Conservation (phyloP, 2,797 vertebrate species). For the Coregonus ussuriensis region DNA sequence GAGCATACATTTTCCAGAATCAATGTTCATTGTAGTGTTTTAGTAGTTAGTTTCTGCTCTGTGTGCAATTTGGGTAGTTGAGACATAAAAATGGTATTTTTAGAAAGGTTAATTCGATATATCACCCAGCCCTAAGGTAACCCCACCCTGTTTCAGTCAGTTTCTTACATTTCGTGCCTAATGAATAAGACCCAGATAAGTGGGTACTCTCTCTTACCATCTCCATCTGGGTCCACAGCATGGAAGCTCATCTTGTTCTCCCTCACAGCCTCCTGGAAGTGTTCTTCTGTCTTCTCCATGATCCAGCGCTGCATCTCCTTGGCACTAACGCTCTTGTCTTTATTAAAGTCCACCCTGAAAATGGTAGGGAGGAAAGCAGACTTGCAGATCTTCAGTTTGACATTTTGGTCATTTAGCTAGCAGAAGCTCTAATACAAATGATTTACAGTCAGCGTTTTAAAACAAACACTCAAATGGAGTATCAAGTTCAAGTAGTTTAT, state of each 20-base stretch:
- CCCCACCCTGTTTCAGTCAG: neutral
- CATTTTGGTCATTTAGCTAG: neutral
- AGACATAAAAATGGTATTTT: too few relatives aligned
- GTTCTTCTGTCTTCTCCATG: constrained; percentile 96
- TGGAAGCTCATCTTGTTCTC: constrained; percentile 93
- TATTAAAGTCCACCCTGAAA: constrained; percentile 87
- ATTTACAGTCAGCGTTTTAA: neutral
- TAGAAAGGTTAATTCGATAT: too few relatives aligned
- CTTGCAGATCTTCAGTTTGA: neutral
- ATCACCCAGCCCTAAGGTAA: too few relatives aligned
- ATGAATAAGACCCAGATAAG: neutral
- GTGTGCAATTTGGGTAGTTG: too few relatives aligned
- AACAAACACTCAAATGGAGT: neutral
- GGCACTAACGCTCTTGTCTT: constrained; percentile 86
- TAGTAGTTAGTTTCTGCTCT: too few relatives aligned
- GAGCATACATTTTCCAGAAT: too few relatives aligned
- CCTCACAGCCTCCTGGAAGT: constrained; percentile 89
- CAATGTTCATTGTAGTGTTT: too few relatives aligned
- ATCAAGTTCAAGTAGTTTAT: neutral
- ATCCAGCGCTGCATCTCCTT: constrained; percentile 98
- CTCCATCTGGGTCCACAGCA: constrained; percentile 91
- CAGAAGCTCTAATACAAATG: neutral
- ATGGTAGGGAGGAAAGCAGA: neutral
- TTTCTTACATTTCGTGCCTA: neutral
- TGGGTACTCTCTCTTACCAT: constrained; percentile 76